These are phyloP conservation scores for Syncerus caffer DNA, from an alignment of 2,797 vertebrate species.

Conservation along the genomic window DNA sequence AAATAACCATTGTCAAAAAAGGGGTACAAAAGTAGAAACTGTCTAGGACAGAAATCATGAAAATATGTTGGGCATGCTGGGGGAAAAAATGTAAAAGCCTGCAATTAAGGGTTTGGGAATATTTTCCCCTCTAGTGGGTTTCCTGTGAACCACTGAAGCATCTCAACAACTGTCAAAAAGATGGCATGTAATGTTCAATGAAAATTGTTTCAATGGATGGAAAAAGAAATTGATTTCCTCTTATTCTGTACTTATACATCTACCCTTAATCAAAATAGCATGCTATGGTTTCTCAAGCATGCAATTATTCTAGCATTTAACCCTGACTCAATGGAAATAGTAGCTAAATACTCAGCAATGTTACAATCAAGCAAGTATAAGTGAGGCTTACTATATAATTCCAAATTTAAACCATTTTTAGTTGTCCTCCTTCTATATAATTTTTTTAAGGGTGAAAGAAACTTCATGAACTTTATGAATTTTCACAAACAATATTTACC, in stretches of 20 bases:
- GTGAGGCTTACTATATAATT: background rate
- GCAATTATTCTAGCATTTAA: background rate
- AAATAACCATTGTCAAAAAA: background rate
- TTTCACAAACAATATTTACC: conserved; percentile 83
- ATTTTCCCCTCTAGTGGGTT: background rate
- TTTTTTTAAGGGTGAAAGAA: background rate
- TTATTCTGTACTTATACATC: background rate
- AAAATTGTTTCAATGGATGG: background rate
- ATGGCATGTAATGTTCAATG: background rate
- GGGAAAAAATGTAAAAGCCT: background rate
- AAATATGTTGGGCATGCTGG: too few species aligned
- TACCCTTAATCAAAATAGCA: conserved; percentile 8
- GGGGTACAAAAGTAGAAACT: background rate
- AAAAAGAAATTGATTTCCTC: background rate
- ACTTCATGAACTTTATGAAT: background rate
- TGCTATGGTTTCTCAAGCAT: background rate
- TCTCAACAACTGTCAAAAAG: background rate
- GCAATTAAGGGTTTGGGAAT: background rate
- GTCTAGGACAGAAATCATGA: background rate
- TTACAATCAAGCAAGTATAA: background rate
- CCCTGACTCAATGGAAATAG: background rate
- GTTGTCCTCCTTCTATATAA: background rate
- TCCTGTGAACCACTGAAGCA: background rate
- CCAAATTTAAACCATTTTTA: background rate
- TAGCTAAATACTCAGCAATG: background rate